Evolutionary conservation across 2,888 invertebrate genomes (phyloP), one percentile per base, ranked within the genome.

Genomic region (Lasioglossum morio): DNA sequence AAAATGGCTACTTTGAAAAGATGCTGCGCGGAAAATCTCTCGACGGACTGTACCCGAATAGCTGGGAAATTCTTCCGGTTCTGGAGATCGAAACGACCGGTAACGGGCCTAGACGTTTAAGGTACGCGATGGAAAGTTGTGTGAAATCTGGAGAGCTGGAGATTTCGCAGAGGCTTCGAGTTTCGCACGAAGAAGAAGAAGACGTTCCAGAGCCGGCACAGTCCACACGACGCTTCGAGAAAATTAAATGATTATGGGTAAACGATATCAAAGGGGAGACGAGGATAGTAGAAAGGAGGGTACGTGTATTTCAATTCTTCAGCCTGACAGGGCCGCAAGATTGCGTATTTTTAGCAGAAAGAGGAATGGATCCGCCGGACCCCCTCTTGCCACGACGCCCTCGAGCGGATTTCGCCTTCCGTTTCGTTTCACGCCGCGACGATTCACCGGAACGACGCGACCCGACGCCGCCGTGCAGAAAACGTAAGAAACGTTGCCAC

Each of bases 241-340:
- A 95, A 95, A 95, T 95, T 95, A 95, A 95, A 95, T 95, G 95
- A 95, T 95, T 95, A 95, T 95, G 94, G 95, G 93, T 94, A 95
- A 95, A 95, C 94, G 95, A 95, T 95, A 95, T 95, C 95, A 95
- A 95, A 95, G 95, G 86, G 87, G 86, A 77, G 85, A 78, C 72
- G 66, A 69, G 74, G 66, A 77, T 82, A 90, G 89, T 87, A 91
- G 90, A 82, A 87, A 86, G 72, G 79, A 86, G 84, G 88, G 87
- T 87, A 92, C 94, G 92, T 93, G 94, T 94, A 94, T 95, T 95
- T 95, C 95, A 95, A 95, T 95, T 95, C 94, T 95, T 95, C 95
- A 95, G 95, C 95, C 93, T 95, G 95, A 95, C 94, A 92, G 93
- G 92, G 91, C 93, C 92, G 93, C 94, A 90, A 95, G 95, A 95